phyloP scores from a whole-genome alignment of 1,140 invertebrate species.

The Macrostomum lignano region DNA sequence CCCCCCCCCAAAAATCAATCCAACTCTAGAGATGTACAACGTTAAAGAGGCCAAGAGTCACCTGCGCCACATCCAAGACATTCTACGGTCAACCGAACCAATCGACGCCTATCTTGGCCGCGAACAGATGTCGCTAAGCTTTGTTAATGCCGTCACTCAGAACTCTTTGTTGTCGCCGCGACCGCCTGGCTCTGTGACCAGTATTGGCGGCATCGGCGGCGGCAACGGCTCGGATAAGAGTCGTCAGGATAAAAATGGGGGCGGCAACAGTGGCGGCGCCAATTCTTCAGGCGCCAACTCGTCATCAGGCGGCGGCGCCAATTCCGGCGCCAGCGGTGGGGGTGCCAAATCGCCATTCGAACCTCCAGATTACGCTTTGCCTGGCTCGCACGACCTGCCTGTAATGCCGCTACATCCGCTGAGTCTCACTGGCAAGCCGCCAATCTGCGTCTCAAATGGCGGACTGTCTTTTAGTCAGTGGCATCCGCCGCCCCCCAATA shows the following conservation, averaged over 20 bases:
- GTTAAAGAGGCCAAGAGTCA: conserved; percentile 86
- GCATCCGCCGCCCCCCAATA: conserved; percentile 65
- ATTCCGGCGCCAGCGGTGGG: no score
- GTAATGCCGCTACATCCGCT: conserved; percentile 4
- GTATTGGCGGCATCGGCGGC: no score
- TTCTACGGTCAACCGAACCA: conserved; percentile 51
- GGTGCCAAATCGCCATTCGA: no score
- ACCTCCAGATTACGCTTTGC: conserved; percentile 80
- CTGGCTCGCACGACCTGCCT: conserved; percentile 28
- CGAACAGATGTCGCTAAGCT: conserved; percentile 76
- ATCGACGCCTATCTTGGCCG: conserved; percentile 74
- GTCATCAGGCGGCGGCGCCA: no score
- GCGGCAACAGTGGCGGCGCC: no score
- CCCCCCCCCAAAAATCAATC: not conserved
- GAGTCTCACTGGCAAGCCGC: conserved; percentile 5
- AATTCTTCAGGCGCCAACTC: no score
- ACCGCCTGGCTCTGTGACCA: no score
- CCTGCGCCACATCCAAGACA: conserved; percentile 71
- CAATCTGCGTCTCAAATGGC: conserved; percentile 22
- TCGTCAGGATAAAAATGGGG: no score
- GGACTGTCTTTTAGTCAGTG: conserved; percentile 38
- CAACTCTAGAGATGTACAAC: conserved; percentile 58
- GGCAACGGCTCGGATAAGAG: no score
- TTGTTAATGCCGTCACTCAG: conserved; percentile 70
- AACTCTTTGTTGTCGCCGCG: no score